Evolutionary conservation across 1,140 invertebrate genomes (phyloP).

Genomic region (Apis laboriosa): DNA sequence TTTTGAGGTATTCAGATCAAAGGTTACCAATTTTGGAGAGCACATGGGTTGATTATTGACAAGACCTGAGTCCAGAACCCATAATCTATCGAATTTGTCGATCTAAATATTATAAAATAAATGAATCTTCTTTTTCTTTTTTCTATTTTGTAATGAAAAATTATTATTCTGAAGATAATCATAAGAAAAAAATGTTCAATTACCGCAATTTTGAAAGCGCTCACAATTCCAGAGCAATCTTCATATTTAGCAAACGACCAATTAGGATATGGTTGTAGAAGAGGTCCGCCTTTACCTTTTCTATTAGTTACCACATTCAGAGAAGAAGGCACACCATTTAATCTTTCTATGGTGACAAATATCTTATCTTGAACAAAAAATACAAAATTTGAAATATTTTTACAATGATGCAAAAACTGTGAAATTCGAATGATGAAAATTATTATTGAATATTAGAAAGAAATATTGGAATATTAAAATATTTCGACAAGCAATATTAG

Average conservation of each 20-base stretch:
- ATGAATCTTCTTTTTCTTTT: no score
- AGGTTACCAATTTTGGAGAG: conserved; percentile 78
- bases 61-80: conserved; percentile 81
- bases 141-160: no score
- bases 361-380: conserved; percentile 26
- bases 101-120: conserved; percentile 60
- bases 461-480: no score
- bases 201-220: conserved; percentile 65
- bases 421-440: no score
- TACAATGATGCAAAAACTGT: no score
- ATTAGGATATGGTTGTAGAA: conserved; percentile 65
- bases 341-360: conserved; percentile 77
- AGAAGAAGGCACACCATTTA: conserved; percentile 66
- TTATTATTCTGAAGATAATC: no score
- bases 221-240: conserved; percentile 57
- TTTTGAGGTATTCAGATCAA: conserved; percentile 77
- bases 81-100: conserved; percentile 73
- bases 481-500: neutral
- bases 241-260: conserved; percentile 59
- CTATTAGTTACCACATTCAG: conserved; percentile 51
- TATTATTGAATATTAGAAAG: no score
- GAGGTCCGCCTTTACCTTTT: conserved; percentile 47
- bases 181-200: conserved; percentile 5
- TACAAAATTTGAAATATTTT: no score
- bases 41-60: conserved; percentile 74